Evolutionary conservation across 2,113 vertebrate genomes (phyloP), one percentile per base, ranked within the genome.

Genomic region (Chunga burmeisteri): DNA sequence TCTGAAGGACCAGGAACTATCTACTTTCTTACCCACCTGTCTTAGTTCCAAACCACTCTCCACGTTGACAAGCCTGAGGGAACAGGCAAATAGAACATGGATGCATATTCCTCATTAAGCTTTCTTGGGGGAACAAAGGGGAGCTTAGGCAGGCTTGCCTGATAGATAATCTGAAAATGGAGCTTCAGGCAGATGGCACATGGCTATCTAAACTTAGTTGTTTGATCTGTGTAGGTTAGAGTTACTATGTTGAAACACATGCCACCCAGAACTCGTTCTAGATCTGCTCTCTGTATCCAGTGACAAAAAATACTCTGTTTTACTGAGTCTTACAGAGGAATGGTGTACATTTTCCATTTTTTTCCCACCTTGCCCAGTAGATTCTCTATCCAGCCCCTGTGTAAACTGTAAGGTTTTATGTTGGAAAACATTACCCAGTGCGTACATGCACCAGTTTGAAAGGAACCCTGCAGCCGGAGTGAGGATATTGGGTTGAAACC

Each of bases 171-270:
- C 19, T 62, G 53, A 70, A 91, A 91, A 53, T 1, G 2, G 36
- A 80, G 3, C n/a, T 81, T 84, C 22, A 81, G 38, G 15, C 25
- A 81, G 18, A 78, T 90, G 84, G 27, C 17, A 70, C 4, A 1
- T 90, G 72, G 67, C 96, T 90, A 88, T 80, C 75, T 87, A 52
- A 91, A 91, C 46, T 26, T 95, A 87, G 92, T 95, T 97, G 67
- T 83, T 97, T 97, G 79, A 91, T 82, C 63, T 66, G 6, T n/a
- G 40, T 59, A 62, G 81, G 68, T 25, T 71, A 84, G 34, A 40
- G 19, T 30, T 67, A 30, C 12, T n/a, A 3, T 20, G 10, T 52
- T 61, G 30, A 78, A 88, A 71, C 14, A 49, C 0, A 6, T 29
- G 5, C 7, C 9, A 71, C 34, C 16, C 20, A 55, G 58, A 52